Evolutionary conservation across 2,888 invertebrate genomes (phyloP).

Genomic region (Alviniconcha strummeri): DNA sequence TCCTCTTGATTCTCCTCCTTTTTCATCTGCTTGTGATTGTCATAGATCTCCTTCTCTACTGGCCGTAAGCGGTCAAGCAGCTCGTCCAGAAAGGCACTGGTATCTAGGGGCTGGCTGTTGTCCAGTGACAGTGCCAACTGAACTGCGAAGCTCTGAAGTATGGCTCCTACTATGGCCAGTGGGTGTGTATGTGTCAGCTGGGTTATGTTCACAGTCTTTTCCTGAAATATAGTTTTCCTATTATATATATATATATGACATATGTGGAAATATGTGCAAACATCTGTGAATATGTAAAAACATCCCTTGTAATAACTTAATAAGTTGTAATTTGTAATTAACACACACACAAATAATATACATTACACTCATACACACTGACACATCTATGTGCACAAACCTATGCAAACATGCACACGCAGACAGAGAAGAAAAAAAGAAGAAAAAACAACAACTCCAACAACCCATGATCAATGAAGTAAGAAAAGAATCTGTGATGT

Average conservation of each 20-base stretch:
- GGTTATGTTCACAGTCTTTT: constrained; percentile 62
- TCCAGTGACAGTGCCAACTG: constrained; percentile 73
- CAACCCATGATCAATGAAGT: too few species aligned
- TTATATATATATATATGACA: too few species aligned
- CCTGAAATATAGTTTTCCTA: background rate
- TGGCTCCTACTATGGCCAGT: constrained; percentile 73
- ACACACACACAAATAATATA: too few species aligned
- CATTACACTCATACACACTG: too few species aligned
- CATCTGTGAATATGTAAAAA: too few species aligned
- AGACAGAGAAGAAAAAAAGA: background rate
- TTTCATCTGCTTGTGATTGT: background rate
- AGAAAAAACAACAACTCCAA: background rate
- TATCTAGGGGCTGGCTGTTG: constrained; percentile 44
- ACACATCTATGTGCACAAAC: too few species aligned
- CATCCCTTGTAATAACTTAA: too few species aligned
- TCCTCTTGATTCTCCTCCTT: background rate
- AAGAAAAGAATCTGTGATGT: too few species aligned
- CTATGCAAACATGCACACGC: too few species aligned
- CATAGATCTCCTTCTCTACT: constrained; percentile 47
- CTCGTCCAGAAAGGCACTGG: constrained; percentile 50
- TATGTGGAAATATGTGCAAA: too few species aligned
- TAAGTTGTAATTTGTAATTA: too few species aligned
- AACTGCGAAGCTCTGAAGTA: constrained; percentile 78
- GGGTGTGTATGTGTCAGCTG: constrained; percentile 79
- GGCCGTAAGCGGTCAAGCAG: constrained; percentile 51